These are phyloP conservation scores for Microdon myrmicae DNA, from an alignment of 2,888 invertebrate species.

Conservation along the genomic window DNA sequence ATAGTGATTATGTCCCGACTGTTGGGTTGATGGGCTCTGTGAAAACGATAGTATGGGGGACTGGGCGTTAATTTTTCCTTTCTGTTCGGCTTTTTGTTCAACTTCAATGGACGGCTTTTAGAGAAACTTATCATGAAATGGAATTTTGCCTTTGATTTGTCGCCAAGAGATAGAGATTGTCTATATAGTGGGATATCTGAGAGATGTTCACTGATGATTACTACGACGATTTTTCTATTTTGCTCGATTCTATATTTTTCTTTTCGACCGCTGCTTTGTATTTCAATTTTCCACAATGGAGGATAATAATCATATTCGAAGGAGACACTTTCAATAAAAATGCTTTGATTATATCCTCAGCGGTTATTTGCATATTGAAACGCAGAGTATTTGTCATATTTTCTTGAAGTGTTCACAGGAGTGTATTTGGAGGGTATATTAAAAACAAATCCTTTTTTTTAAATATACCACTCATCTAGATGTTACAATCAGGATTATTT, in stretches of 20 bases:
- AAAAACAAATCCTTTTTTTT: too few species aligned
- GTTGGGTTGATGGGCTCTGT: neutral
- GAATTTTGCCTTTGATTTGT: slow-evolving; percentile 52
- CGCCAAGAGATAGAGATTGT: slow-evolving; percentile 37
- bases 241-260: slow-evolving; percentile 7
- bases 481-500: too few species aligned
- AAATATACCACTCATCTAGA: too few species aligned
- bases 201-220: slow-evolving; percentile 13
- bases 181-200: slow-evolving; percentile 21
- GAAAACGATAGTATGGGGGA: too few species aligned
- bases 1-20: too few species aligned
- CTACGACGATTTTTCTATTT: slow-evolving; percentile 27
- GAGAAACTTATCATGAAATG: slow-evolving; percentile 48
- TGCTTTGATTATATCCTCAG: slow-evolving; percentile 44
- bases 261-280: slow-evolving; percentile 31
- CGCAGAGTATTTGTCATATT: slow-evolving; percentile 41
- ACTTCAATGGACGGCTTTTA: slow-evolving; percentile 48
- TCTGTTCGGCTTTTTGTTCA: slow-evolving; percentile 40
- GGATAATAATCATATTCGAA: slow-evolving; percentile 51
- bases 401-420: too few species aligned
- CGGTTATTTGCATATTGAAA: slow-evolving; percentile 35
- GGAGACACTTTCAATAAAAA: slow-evolving; percentile 49
- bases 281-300: slow-evolving; percentile 50
- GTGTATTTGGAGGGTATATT: too few species aligned
- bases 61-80: slow-evolving; percentile 2